These are phyloP conservation scores for Pseudochirops cupreus DNA, from an alignment of 2,797 vertebrate species.

Conservation along the genomic window DNA sequence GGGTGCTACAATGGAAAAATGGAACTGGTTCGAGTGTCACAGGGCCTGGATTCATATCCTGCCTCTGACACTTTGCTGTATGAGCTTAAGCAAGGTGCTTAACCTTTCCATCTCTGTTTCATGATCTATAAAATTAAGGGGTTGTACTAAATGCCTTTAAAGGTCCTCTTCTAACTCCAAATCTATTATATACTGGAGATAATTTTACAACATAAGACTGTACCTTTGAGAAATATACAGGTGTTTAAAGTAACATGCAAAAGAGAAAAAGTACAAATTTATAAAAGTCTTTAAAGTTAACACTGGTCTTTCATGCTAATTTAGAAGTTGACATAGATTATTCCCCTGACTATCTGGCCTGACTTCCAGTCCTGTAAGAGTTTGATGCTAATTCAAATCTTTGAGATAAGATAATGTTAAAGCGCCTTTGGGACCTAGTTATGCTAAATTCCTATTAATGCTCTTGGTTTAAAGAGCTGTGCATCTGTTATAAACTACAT, in stretches of 20 bases:
- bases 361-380: not conserved
- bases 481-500: not conserved
- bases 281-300: not conserved
- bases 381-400: not conserved
- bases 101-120: not conserved
- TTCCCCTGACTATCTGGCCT: not conserved
- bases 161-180: not conserved
- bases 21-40: not conserved
- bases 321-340: not conserved
- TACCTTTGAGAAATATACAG: not conserved
- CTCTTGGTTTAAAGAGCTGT: not conserved
- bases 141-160: not conserved
- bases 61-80: not conserved
- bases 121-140: not conserved
- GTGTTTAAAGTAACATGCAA: not conserved
- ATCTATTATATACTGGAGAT: not conserved
- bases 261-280: not conserved
- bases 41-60: not conserved
- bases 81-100: not conserved
- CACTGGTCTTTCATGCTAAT: not conserved
- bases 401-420: not conserved
- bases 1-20: not conserved
- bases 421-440: not conserved
- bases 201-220: not conserved
- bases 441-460: not conserved